Conservation (phyloP, 2,888 invertebrate species). For the Spisula subtruncata region DNA sequence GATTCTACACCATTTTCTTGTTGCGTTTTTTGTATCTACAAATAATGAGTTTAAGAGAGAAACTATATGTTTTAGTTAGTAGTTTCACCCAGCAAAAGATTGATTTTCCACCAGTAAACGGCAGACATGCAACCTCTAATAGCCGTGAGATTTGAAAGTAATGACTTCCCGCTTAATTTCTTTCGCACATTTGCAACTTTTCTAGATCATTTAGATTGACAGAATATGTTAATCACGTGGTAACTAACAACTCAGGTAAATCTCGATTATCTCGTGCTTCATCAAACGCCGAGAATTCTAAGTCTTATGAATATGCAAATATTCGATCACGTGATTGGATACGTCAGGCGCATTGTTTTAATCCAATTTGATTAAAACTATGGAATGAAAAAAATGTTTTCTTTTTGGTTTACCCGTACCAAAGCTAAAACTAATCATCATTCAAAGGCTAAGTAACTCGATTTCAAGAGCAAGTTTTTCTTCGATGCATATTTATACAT, state of each 20-base stretch:
- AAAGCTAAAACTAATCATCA: too few relatives aligned
- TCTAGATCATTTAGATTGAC: constrained; percentile 47
- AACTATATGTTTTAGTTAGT: background rate
- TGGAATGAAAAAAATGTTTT: too few relatives aligned
- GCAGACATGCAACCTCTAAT: constrained; percentile 43
- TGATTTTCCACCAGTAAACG: constrained; percentile 26
- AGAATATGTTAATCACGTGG: constrained; percentile 44
- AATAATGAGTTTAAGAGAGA: too few relatives aligned
- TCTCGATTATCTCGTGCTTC: too few relatives aligned
- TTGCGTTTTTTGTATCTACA: too few relatives aligned
- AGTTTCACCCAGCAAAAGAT: background rate
- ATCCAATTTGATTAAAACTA: too few relatives aligned
- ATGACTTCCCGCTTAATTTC: constrained; percentile 50
- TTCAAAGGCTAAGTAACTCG: too few relatives aligned
- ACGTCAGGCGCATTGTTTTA: too few relatives aligned
- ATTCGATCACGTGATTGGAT: constrained; percentile 1
- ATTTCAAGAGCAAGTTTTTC: too few relatives aligned
- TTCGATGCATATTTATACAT: too few relatives aligned
- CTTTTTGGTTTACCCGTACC: too few relatives aligned
- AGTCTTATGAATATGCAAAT: background rate
- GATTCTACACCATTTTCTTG: too few relatives aligned
- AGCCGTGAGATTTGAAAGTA: constrained; percentile 45
- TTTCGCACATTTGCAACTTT: constrained; percentile 51
- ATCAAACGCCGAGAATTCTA: background rate
- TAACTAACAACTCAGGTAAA: constrained; percentile 29